These are phyloP conservation scores for Petrocephalus sullivani DNA, from an alignment of 2,797 vertebrate genomes.

Conservation along the genomic window DNA sequence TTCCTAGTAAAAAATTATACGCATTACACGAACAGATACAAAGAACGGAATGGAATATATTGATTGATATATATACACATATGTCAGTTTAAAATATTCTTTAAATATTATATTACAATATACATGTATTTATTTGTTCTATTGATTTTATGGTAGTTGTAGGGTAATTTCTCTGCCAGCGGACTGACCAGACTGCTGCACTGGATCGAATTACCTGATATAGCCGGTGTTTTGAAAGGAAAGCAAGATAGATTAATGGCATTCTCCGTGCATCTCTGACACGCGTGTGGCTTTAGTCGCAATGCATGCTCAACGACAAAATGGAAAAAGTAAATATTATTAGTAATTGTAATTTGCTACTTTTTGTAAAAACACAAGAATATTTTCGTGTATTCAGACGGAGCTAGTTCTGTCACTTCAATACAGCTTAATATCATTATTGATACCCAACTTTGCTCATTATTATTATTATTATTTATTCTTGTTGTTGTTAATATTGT, in stretches of 20 bases:
- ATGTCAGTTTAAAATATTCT: background rate
- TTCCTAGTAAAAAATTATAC: background rate
- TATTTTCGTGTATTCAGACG: background rate
- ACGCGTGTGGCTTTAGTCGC: background rate
- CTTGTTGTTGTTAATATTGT: background rate
- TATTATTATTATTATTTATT: background rate
- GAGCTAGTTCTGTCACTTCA: background rate
- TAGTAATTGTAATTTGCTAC: background rate
- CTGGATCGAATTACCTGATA: constrained; percentile 30
- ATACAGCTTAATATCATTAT: background rate
- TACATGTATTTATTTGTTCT: background rate
- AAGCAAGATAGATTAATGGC: background rate
- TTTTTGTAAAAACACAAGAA: background rate
- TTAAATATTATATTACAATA: background rate
- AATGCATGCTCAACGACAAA: background rate
- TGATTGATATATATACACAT: background rate
- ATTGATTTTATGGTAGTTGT: background rate
- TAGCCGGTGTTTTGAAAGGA: constrained; percentile 19
- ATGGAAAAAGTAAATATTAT: background rate
- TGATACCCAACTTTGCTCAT: background rate
- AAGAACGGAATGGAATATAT: background rate
- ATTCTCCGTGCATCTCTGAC: background rate
- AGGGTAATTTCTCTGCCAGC: background rate
- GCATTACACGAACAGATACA: background rate
- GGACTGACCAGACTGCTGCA: constrained; percentile 3